phyloP scores from a whole-genome alignment of 2,113 vertebrate genomes.

The Sterrhoptilus dennistouni region DNA sequence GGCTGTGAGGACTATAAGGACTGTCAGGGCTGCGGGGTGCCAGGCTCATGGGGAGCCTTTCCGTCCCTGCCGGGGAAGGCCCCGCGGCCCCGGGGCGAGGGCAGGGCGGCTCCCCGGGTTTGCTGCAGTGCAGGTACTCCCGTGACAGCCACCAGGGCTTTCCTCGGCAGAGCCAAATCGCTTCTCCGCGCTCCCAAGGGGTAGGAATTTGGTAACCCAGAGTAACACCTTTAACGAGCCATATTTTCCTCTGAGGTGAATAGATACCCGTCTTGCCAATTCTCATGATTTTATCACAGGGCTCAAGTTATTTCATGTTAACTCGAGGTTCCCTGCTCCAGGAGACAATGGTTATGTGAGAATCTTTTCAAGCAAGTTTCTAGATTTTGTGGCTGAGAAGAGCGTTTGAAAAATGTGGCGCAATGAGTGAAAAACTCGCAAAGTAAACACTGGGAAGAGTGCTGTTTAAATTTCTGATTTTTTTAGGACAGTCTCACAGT shows the following conservation, averaged over 20 bases:
- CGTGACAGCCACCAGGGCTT: neutral
- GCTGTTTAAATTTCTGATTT: neutral
- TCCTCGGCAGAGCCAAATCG: neutral
- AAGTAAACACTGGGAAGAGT: neutral
- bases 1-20: neutral
- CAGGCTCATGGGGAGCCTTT: neutral
- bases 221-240: neutral
- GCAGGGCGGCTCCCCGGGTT: neutral
- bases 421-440: neutral
- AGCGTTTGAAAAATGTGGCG: neutral
- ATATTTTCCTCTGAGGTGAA: slow-evolving; percentile 27
- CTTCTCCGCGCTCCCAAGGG: neutral
- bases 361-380: neutral
- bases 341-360: neutral
- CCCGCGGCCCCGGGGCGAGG: neutral
- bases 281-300: slow-evolving; percentile 49
- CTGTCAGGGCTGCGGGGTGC: neutral
- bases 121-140: neutral
- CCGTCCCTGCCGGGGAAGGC: neutral
- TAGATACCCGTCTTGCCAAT: neutral
- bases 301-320: slow-evolving; percentile 52
- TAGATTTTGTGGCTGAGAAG: neutral
- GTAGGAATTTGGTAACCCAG: neutral
- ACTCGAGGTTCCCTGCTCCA: neutral
- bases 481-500: neutral